A percentile compares a stretch with the other conserved stretches of the same genome.
phyloP scores from a whole-genome alignment of 2,888 invertebrate genomes.

The Euplagia quadripunctaria region DNA sequence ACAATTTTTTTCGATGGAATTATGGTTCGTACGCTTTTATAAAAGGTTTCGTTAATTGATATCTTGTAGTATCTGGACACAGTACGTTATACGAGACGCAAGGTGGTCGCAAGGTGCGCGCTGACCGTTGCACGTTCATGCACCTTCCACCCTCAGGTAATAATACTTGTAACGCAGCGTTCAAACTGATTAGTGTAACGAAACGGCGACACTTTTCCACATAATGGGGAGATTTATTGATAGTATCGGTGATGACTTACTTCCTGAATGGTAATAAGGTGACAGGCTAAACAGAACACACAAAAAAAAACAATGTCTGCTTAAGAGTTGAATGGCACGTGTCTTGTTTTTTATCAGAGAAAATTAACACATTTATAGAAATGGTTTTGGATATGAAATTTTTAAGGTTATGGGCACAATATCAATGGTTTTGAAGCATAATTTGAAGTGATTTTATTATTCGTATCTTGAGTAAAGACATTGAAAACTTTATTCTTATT shows the following conservation, averaged over 20 bases:
- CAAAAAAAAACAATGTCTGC: constrained; percentile 15
- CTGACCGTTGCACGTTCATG: constrained; percentile 74
- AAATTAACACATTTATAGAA: neutral
- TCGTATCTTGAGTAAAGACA: too few species aligned
- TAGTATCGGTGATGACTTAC: constrained; percentile 29
- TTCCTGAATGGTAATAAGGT: constrained; percentile 19
- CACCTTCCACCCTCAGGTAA: constrained; percentile 69
- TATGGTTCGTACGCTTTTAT: constrained; percentile 41
- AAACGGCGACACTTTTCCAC: constrained; percentile 58
- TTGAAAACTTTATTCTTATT: too few species aligned
- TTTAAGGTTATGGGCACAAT: neutral
- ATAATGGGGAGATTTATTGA: constrained; percentile 31
- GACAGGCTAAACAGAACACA: constrained; percentile 7
- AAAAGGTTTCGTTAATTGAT: constrained; percentile 63
- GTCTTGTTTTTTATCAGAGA: constrained; percentile 10
- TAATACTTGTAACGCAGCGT: constrained; percentile 74
- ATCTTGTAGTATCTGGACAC: constrained; percentile 77
- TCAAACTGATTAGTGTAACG: constrained; percentile 79
- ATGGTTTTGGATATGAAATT: neutral
- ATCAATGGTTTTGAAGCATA: too few species aligned
- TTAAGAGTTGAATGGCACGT: constrained; percentile 18
- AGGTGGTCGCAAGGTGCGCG: constrained; percentile 83
- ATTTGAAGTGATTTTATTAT: too few species aligned
- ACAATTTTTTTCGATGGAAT: neutral
- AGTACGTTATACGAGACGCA: constrained; percentile 75